Evolutionary conservation across 2,113 vertebrate genomes (phyloP).

Genomic region (Corynorhinus townsendii): DNA sequence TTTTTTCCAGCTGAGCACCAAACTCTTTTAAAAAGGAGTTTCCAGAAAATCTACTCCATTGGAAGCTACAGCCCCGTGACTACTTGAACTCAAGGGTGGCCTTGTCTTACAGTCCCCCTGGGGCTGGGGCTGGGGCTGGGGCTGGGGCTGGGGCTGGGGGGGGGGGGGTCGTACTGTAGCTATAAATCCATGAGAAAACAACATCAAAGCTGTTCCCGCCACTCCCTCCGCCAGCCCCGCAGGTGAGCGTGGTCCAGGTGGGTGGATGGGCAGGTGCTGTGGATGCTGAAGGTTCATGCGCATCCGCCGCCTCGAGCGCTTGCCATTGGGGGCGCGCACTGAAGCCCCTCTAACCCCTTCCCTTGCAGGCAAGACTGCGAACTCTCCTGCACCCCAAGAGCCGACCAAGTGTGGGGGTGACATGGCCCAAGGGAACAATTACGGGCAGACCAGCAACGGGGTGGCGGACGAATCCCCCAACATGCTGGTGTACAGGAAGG

Average conservation of each 20-base stretch:
- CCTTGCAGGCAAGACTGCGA: conserved; percentile 70
- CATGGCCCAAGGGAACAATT: conserved; percentile 97
- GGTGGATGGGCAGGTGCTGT: no score
- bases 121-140: neutral
- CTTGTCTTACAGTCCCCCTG: neutral
- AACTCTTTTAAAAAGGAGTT: neutral
- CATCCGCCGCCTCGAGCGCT: no score
- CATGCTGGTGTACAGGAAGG: conserved; percentile 99
- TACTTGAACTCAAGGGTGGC: neutral
- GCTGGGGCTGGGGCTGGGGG: neutral
- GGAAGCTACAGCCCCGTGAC: neutral
- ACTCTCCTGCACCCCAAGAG: conserved; percentile 68
- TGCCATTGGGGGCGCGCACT: no score
- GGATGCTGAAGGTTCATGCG: no score
- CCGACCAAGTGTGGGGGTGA: conserved; percentile 77
- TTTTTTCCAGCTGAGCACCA: neutral
- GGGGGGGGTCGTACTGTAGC: no score
- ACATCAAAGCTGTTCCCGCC: no score
- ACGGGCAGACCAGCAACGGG: conserved; percentile 93
- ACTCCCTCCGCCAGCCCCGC: no score
- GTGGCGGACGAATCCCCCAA: conserved; percentile 96
- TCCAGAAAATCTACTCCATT: neutral
- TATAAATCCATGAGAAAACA: no score
- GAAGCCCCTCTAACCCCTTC: neutral
- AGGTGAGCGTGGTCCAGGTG: no score